phyloP scores from a whole-genome alignment of 2,797 vertebrate species.

The Nothura maculosa region DNA sequence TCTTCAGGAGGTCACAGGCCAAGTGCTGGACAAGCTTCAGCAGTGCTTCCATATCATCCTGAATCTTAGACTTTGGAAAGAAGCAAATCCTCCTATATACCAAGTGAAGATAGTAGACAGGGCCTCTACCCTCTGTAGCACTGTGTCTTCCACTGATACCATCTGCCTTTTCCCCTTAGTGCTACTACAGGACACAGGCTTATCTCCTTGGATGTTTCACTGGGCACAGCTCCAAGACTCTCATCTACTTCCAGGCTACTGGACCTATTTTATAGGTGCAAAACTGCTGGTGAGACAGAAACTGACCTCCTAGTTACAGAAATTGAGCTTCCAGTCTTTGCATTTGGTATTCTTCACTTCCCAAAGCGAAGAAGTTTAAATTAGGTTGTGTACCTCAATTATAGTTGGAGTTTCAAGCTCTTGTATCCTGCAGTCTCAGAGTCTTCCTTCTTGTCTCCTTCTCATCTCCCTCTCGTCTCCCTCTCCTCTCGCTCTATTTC shows the following conservation, averaged over 20 bases:
- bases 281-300: not conserved
- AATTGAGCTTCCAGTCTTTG: not conserved
- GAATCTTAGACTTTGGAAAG: not conserved
- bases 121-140: no score
- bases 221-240: not conserved
- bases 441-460: not conserved
- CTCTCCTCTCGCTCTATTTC: not conserved
- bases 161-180: not conserved
- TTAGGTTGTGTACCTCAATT: not conserved
- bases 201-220: not conserved
- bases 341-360: not conserved
- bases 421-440: not conserved
- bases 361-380: not conserved
- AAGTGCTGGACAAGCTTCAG: not conserved
- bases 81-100: not conserved
- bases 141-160: not conserved
- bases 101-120: not conserved
- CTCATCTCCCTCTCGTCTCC: no score
- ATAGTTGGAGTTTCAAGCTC: not conserved
- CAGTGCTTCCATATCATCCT: not conserved
- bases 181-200: not conserved
- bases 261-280: not conserved
- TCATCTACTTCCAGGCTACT: not conserved
- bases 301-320: not conserved
- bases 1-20: no score